Percentiles rank a stretch among this genome's conserved stretches.
phyloP scores from a whole-genome alignment of 64 coral and sea anemone species.

The Montipora capricornis region DNA sequence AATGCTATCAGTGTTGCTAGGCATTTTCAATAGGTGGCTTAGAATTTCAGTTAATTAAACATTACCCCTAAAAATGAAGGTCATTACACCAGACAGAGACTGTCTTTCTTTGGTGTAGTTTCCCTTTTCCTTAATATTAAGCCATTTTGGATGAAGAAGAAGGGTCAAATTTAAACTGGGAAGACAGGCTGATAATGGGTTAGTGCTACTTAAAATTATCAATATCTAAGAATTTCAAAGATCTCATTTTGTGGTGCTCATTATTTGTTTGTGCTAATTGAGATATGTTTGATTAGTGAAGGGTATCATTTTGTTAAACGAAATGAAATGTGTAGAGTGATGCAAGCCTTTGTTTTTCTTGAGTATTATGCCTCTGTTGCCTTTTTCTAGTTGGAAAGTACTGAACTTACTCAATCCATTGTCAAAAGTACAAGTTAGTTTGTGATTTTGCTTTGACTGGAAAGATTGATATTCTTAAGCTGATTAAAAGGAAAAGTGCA shows the following conservation, averaged over 20 bases:
- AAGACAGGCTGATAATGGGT: not conserved
- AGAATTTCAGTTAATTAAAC: constrained; percentile 52
- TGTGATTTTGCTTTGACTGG: not conserved
- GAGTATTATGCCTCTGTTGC: not conserved
- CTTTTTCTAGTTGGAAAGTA: not conserved
- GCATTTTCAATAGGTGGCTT: constrained; percentile 41
- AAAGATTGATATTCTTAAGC: not conserved
- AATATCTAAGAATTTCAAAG: not conserved
- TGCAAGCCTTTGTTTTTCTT: not conserved
- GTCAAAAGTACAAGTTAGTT: not conserved
- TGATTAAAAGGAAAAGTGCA: not conserved
- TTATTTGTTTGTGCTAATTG: not conserved
- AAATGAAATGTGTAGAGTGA: not conserved
- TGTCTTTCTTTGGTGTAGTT: not conserved
- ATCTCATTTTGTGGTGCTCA: not conserved
- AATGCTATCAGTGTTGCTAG: constrained; percentile 36
- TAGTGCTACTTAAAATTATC: not conserved
- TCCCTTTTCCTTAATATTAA: not conserved
- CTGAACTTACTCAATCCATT: not conserved
- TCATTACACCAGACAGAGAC: not conserved
- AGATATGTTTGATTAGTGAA: not conserved
- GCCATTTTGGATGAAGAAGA: not conserved
- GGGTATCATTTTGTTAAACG: not conserved
- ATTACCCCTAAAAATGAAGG: constrained; percentile 34
- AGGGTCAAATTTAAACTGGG: not conserved